A percentile compares a stretch with the other conserved stretches of the same genome.
Evolutionary conservation across 2,113 vertebrate species (phyloP).

Genomic region (Abramis brama): DNA sequence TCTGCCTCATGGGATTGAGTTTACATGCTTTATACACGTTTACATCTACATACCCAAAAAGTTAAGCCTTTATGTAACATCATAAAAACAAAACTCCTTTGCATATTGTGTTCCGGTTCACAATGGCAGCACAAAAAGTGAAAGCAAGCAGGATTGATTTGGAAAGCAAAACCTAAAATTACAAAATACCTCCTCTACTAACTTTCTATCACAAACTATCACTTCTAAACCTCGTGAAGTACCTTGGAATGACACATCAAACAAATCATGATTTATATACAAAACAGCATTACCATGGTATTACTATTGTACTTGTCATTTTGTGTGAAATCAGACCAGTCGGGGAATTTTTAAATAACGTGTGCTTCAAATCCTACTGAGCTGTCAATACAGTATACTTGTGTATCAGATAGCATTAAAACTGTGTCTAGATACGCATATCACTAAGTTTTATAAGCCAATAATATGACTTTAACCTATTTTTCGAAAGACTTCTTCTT

Average conservation of each 20-base stretch:
- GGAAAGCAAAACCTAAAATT: neutral
- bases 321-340: neutral
- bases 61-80: neutral
- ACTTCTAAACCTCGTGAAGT: neutral
- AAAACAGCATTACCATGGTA: neutral
- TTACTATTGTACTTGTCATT: neutral
- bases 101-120: neutral
- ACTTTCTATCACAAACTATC: neutral
- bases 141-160: neutral
- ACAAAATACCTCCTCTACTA: neutral
- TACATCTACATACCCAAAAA: neutral
- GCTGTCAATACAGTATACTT: neutral
- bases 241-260: neutral
- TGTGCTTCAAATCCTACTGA: neutral
- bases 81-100: neutral
- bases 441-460: neutral
- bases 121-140: neutral
- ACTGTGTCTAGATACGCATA: neutral
- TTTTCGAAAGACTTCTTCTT: neutral
- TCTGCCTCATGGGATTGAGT: neutral
- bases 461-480: neutral
- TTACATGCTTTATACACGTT: neutral
- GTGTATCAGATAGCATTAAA: neutral
- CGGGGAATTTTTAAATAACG: neutral
- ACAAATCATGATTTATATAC: neutral